These are phyloP conservation scores for Leptinotarsa haldemani DNA, from an alignment of 2,888 invertebrate genomes.

Conservation along the genomic window DNA sequence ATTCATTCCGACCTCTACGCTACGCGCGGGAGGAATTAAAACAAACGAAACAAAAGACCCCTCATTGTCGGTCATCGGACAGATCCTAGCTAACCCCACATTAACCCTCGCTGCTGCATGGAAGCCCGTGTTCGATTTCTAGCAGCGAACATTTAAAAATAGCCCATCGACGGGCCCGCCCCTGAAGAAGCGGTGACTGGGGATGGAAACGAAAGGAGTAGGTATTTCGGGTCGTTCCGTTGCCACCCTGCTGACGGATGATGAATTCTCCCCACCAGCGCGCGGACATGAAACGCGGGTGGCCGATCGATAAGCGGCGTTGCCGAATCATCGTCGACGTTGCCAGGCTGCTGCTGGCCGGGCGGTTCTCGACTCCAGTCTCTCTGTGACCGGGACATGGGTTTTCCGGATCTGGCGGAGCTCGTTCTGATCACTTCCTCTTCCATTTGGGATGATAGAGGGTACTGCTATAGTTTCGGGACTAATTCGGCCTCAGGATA, in stretches of 20 bases:
- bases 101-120: constrained; percentile 9
- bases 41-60: not conserved
- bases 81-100: constrained; percentile 8
- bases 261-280: constrained; percentile 54
- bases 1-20: not conserved
- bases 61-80: constrained; percentile 2
- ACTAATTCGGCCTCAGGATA: constrained; percentile 37
- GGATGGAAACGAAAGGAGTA: constrained; percentile 38
- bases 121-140: not conserved
- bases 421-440: constrained; percentile 26
- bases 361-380: constrained; percentile 40
- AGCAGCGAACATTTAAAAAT: constrained; percentile 11
- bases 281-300: constrained; percentile 52
- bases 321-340: constrained; percentile 49
- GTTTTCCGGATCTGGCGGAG: constrained; percentile 31
- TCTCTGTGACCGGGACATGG: constrained; percentile 48
- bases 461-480: constrained; percentile 20
- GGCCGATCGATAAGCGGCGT: constrained; percentile 55
- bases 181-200: constrained; percentile 26
- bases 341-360: constrained; percentile 45
- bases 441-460: constrained; percentile 24
- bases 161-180: constrained; percentile 10
- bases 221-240: constrained; percentile 49
- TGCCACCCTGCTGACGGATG: constrained; percentile 51
- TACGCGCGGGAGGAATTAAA: not conserved